These are phyloP conservation scores for Alfaro cultratus DNA, from an alignment of 2,797 vertebrate genomes.

Conservation along the genomic window DNA sequence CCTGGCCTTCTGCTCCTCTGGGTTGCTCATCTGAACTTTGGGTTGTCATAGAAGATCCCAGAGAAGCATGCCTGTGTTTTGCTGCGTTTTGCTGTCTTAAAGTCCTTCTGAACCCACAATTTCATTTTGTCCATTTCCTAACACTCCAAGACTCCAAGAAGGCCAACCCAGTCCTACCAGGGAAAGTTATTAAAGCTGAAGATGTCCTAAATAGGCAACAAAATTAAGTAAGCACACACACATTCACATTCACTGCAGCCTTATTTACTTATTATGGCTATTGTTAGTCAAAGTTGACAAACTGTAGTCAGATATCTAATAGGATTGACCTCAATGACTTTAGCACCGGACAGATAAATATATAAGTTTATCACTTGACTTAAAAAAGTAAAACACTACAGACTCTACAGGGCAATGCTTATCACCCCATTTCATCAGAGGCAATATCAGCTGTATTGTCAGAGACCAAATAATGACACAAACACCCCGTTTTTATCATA, in stretches of 20 bases:
- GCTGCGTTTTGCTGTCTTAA: background rate
- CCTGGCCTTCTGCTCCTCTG: background rate
- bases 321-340: slow-evolving; percentile 14
- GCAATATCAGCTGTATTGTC: background rate
- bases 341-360: slow-evolving; percentile 8
- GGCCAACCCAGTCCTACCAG: background rate
- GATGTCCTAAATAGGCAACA: background rate
- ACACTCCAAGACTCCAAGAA: background rate
- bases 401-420: background rate
- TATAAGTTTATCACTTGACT: slow-evolving; percentile 21
- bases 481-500: slow-evolving; percentile 21
- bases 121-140: background rate
- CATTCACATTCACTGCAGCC: background rate
- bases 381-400: slow-evolving; percentile 1
- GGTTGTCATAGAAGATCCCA: background rate
- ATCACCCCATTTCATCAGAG: slow-evolving; percentile 5
- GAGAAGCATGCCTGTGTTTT: background rate
- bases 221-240: background rate
- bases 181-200: background rate
- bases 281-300: slow-evolving; percentile 1
- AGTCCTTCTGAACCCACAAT: background rate
- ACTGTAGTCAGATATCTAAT: slow-evolving; percentile 10
- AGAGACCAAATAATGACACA: slow-evolving; percentile 18
- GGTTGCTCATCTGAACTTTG: background rate
- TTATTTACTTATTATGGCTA: slow-evolving; percentile 4